Evolutionary conservation across 2,797 vertebrate genomes (phyloP).

Genomic region (Epinephelus awoara): DNA sequence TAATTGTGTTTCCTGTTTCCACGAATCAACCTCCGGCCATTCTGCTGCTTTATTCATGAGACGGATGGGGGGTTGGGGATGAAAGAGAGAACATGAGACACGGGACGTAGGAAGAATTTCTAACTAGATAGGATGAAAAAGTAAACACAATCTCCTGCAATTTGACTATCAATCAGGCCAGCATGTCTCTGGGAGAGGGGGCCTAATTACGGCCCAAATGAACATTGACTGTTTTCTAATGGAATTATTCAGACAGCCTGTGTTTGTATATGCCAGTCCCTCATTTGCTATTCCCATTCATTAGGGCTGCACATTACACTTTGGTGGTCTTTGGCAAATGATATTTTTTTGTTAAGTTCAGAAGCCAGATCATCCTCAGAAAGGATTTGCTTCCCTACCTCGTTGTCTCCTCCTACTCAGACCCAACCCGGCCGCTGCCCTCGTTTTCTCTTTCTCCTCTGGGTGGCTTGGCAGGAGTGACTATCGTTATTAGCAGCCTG

Average conservation of each 20-base stretch:
- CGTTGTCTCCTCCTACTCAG: slow-evolving; percentile 30
- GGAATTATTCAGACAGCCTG: slow-evolving; percentile 79
- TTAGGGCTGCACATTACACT: slow-evolving; percentile 70
- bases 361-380: slow-evolving; percentile 66
- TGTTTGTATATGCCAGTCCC: slow-evolving; percentile 74
- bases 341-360: slow-evolving; percentile 57
- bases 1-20: slow-evolving; percentile 76
- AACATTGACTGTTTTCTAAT: slow-evolving; percentile 84
- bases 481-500: slow-evolving; percentile 50
- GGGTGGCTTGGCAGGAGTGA: slow-evolving; percentile 53
- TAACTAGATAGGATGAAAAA: slow-evolving; percentile 74
- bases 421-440: slow-evolving; percentile 19
- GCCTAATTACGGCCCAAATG: slow-evolving; percentile 81
- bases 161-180: slow-evolving; percentile 81
- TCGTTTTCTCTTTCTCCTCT: slow-evolving; percentile 13
- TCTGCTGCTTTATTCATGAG: slow-evolving; percentile 82
- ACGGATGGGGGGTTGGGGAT: slow-evolving; percentile 42
- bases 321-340: slow-evolving; percentile 68
- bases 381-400: slow-evolving; percentile 38
- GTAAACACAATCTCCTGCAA: slow-evolving; percentile 78
- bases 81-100: slow-evolving; percentile 67
- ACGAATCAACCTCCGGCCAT: slow-evolving; percentile 73
- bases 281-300: slow-evolving; percentile 77
- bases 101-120: slow-evolving; percentile 64
- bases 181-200: slow-evolving; percentile 70